Base-by-base conservation (phyloP, 1,140 invertebrate genomes). In the Psix sp. region DNA sequence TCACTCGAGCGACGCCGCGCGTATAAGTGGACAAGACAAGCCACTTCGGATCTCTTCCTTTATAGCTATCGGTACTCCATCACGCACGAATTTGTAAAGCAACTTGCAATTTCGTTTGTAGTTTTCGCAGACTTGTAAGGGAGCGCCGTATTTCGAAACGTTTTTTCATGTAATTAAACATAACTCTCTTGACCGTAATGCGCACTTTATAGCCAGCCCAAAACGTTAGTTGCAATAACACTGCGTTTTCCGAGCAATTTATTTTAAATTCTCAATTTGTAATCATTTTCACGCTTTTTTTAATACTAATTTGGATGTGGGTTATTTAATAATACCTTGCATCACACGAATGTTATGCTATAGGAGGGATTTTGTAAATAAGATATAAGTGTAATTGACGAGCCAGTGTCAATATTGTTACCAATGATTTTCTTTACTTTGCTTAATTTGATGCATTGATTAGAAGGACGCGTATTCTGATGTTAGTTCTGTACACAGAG, bases 21-120 rank as follows among this genome's bases (percentile, higher is more conserved):
- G 83, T 80, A 87, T 86, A 87, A 86, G 83, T 83, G 84, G 81
- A 87, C 86, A 86, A 85, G 86, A 79, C 83, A 86, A 86, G 81
- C 81, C 84, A 85, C 85, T 87, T 84, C 74, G 80, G 54, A 59
- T 80, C 76, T 83, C 83, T 86, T 86, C 80, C 84, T 85, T 83
- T 82, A 82, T 82, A 81, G 74, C 76, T 74, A 74, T 79, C 75
- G 77, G 63, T 74, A 79, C 75, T 81, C 75, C 77, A 42, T 75
- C 60, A 73, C 74, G 70, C 74, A 77, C 67, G 54, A 77, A 73
- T 77, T 74, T 60, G 74, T 76, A 72, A 72, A 63, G 31, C 52
- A 66, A 73, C 65, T 68, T 40, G 59, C 63, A 68, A 73, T 68
- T 73, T 68, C 60, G 74, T 68, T 73, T 65, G 54, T 67, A 67